Conservation (phyloP, 2,113 vertebrate species). For the Gymnarchus niloticus region DNA sequence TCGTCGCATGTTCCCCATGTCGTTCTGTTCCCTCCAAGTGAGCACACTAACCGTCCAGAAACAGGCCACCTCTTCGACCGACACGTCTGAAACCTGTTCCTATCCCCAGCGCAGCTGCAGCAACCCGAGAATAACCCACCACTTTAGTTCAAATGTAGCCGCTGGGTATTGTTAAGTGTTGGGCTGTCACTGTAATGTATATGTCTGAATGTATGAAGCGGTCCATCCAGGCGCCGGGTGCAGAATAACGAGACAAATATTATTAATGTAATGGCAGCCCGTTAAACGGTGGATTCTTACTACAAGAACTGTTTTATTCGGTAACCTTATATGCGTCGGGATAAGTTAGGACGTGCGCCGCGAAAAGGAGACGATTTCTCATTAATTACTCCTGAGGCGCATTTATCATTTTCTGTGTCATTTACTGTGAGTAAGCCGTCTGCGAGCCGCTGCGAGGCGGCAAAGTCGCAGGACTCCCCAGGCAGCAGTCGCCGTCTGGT, state of each 20-base stretch:
- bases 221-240: too few species aligned
- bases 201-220: too few species aligned
- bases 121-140: too few species aligned
- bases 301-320: neutral
- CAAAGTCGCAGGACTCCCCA: neutral
- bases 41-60: neutral
- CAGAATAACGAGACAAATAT: too few species aligned
- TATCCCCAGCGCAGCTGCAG: too few species aligned
- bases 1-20: neutral
- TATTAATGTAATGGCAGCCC: too few species aligned
- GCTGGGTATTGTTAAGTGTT: too few species aligned
- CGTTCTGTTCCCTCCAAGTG: neutral
- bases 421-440: constrained; percentile 35
- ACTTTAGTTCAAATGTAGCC: too few species aligned
- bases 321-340: neutral
- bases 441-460: constrained; percentile 23
- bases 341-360: neutral
- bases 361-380: constrained; percentile 18
- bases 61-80: neutral
- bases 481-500: constrained; percentile 22
- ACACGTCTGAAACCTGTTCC: too few species aligned
- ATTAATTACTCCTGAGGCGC: constrained; percentile 24
- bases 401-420: constrained; percentile 24
- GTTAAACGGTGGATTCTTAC: too few species aligned
- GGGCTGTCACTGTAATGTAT: too few species aligned